phyloP scores from a whole-genome alignment of 64 coral and sea anemone genomes.

The Actinia equina region DNA sequence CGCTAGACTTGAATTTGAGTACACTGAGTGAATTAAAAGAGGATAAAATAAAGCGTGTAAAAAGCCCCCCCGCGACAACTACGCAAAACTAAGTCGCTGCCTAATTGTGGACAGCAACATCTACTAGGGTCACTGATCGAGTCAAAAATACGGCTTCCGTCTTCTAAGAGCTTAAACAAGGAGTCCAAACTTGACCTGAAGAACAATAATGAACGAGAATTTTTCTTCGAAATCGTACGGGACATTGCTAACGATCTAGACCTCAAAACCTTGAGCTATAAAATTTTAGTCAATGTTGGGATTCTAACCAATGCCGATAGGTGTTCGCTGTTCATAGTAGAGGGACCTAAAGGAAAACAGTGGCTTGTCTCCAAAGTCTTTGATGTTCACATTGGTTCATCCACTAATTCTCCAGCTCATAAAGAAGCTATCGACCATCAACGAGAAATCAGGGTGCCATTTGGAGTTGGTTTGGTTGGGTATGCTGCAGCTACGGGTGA shows the following conservation, averaged over 20 bases:
- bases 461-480: slow-evolving; percentile 91
- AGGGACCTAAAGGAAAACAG: slow-evolving; percentile 92
- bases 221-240: slow-evolving; percentile 99
- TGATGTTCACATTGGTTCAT: slow-evolving; percentile 84
- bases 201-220: slow-evolving; percentile 92
- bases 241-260: slow-evolving; percentile 99
- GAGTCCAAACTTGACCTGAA: slow-evolving; percentile 91
- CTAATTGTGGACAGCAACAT: slow-evolving; percentile 90
- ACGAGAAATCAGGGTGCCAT: slow-evolving; percentile 86
- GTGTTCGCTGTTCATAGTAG: slow-evolving; percentile 96
- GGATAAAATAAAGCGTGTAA: slow-evolving; percentile 56
- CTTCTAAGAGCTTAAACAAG: slow-evolving; percentile 75
- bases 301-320: slow-evolving; percentile 99
- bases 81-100: slow-evolving; percentile 92
- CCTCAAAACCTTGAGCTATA: slow-evolving; percentile 95
- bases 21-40: slow-evolving; percentile 71
- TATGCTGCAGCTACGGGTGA: slow-evolving; percentile 96
- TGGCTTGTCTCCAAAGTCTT: slow-evolving; percentile 98
- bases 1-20: slow-evolving; percentile 72
- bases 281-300: slow-evolving; percentile 99
- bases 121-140: slow-evolving; percentile 88
- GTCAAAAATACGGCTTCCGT: slow-evolving; percentile 95
- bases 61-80: slow-evolving; percentile 79
- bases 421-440: slow-evolving; percentile 88
- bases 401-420: slow-evolving; percentile 47